A percentile compares a stretch with the other conserved stretches of the same genome.
phyloP scores from a whole-genome alignment of 2,888 invertebrate genomes.

The Lasioglossum leucozonium region DNA sequence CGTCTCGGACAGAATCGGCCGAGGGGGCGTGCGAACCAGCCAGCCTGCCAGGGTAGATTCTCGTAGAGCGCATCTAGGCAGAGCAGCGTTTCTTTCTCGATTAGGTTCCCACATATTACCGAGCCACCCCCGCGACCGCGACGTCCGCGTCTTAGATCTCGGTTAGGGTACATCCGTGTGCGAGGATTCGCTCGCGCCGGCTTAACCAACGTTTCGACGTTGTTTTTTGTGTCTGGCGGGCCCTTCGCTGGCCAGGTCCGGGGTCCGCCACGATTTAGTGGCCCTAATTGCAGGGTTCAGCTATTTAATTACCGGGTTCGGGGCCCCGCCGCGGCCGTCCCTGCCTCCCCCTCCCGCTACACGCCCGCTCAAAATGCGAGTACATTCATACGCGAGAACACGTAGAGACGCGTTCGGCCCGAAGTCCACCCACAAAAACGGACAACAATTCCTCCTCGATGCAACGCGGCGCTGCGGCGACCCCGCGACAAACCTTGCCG shows the following conservation, averaged over 20 bases:
- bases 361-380: slow-evolving; percentile 75
- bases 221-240: slow-evolving; percentile 85
- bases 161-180: slow-evolving; percentile 52
- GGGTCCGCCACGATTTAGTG: slow-evolving; percentile 91
- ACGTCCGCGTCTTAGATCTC: slow-evolving; percentile 64
- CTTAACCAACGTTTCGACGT: slow-evolving; percentile 82
- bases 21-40: slow-evolving; percentile 43
- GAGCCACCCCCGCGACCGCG: slow-evolving; percentile 84
- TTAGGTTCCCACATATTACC: slow-evolving; percentile 83
- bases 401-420: slow-evolving; percentile 58
- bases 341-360: slow-evolving; percentile 53
- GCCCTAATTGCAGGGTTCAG: slow-evolving; percentile 93
- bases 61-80: slow-evolving; percentile 57
- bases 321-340: slow-evolving; percentile 73
- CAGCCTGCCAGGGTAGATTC: slow-evolving; percentile 19
- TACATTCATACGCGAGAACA: slow-evolving; percentile 72
- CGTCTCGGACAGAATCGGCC: neutral
- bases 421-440: slow-evolving; percentile 68
- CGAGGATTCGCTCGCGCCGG: slow-evolving; percentile 70
- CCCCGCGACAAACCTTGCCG: neutral
- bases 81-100: slow-evolving; percentile 66
- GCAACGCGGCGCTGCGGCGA: neutral
- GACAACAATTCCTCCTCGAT: slow-evolving; percentile 17
- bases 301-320: slow-evolving; percentile 92
- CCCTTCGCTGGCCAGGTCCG: slow-evolving; percentile 85